Evolutionary conservation across 92 coral and sea anemone genomes (phyloP), one percentile per base, ranked within the genome.

Genomic region (Virgularia gustaviana): DNA sequence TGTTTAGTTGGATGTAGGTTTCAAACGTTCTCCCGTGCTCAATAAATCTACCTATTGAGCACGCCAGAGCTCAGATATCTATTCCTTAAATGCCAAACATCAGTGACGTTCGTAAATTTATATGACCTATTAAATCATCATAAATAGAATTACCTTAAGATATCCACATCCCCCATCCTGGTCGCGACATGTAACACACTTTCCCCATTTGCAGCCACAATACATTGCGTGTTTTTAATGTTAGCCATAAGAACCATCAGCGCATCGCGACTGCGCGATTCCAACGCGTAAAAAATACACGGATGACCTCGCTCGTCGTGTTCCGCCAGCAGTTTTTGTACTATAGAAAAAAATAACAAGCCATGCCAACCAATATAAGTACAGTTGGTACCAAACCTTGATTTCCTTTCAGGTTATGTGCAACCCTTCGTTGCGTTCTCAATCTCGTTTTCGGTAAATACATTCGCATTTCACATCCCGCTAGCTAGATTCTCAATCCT

Each of bases 101-200:
- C n/a, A n/a, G n/a, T n/a, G n/a, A n/a, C n/a, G n/a, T n/a, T n/a
- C n/a, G n/a, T n/a, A n/a, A n/a, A n/a, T n/a, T n/a, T 19, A 19
- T 47, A 3, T 3, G 9, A 25, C 23, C 22, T 25, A 47, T 47
- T 16, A 25, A 25, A 47, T 16, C 23, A 47, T 47, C 16, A 47
- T 19, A 47, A 47, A 13, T 3, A 47, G 22, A 47, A 16, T 16
- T 47, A 16, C 23, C 22, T 19, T 2, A 47, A 10, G 34, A 28
- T 49, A 49, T 55, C 75, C 12, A 68, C 20, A 19, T 35, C 41
- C n/a, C 75, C 75, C 44, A 68, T 49, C 15, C 35, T 68, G 1
- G 75, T 68, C n/a, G 75, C 75, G 3, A 68, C 75, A 34, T 68
- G 75, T 5, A 68, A 55, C 5, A 68, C 45, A 47, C 75, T 68